Base-by-base conservation (phyloP, 2,797 vertebrate species). In the Intellagama lesueurii region DNA sequence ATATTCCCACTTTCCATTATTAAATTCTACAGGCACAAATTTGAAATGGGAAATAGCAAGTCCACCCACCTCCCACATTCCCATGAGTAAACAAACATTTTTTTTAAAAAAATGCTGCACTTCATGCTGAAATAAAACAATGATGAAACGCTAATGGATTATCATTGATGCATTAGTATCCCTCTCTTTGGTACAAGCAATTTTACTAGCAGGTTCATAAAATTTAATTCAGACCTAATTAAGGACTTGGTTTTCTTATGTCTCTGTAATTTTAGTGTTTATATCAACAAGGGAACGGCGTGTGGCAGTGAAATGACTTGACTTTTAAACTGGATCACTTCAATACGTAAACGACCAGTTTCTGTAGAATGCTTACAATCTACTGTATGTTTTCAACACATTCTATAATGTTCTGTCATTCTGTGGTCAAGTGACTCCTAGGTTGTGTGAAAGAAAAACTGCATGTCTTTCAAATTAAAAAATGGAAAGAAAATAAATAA, bases 221-320 rank as follows among this genome's bases (percentile, higher is more conserved):
- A 93, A 93, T 91, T 90, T 95, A 95, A 95, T 95, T 95, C 92
- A 92, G 89, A 91, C 80, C 93, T 94, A 91, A 85, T 92, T 93
- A 92, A 93, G 84, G 30, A 64, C 87, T 88, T 76, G 81, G 30
- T n/a, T 7, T 95, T 94, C 88, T 87, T 89, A 93, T 56, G 80
- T 47, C 86, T 94, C 90, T 83, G 80, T 87, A 87, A 91, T 90
- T 2, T 0, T 77, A n/a, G 79, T 81, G 86, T 90, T 92, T 91
- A 90, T 32, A 64, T 1, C 64, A 87, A 24, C 0, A 1, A 22
- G 47, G 49, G 86, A 87, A 85, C 22, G 70, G 82, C 28, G 22
- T 56, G 32, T 32, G 68, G 72, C 79, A 85, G 6, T 66, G 26
- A 47, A 49, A 32, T 77, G 35, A 17, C 8, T 7, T 40, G 56